Evolutionary conservation across 2,888 invertebrate genomes (phyloP), one percentile per base, ranked within the genome.

Genomic region (Cheilosia soror): DNA sequence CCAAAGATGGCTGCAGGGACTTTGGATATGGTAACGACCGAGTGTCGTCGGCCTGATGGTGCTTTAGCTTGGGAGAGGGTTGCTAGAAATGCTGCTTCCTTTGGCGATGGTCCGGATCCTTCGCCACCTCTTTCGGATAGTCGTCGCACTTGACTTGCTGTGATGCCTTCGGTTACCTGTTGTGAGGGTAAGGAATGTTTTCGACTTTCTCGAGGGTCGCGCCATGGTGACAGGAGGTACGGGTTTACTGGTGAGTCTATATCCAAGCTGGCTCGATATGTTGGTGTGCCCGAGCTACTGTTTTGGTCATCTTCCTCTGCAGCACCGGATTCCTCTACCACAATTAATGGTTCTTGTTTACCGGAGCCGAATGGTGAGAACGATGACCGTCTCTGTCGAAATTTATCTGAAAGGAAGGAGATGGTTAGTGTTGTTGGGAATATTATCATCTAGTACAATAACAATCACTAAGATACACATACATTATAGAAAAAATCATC

Each of bases 171-270:
- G 31, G 96, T 96, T 89, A 97, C 97, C 88, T 96, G 95, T 2
- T 97, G 97, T 0, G 97, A 96, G 2, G 97, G 97, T 88, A 97
- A 92, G 29, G 97, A 97, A 89, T 96, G 96, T 89, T 97, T 97
- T 88, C 97, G 94, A 1, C 95, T 94, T 88, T 95, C 95, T 69
- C 95, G 93, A 66, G 94, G 93, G 88, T 96, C 96, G 27, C 96
- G 93, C 95, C 96, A 97, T 4, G 97, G 97, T 0, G 96, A 96
- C 72, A 97, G 92, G 63, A 97, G 93, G 93, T 96, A 96, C 0
- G 97, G 97, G 92, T 96, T 96, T 2, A 95, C 95, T 0, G 96
- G 96, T 0, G 96, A 96, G 90, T 96, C 96, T 82, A 95, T 95
- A 90, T 96, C 96, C 55, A 96, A 93, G 88, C 95, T 96, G 88